These are phyloP conservation scores for Lampropteryx suffumata DNA, from an alignment of 2,888 invertebrate genomes.

Conservation along the genomic window DNA sequence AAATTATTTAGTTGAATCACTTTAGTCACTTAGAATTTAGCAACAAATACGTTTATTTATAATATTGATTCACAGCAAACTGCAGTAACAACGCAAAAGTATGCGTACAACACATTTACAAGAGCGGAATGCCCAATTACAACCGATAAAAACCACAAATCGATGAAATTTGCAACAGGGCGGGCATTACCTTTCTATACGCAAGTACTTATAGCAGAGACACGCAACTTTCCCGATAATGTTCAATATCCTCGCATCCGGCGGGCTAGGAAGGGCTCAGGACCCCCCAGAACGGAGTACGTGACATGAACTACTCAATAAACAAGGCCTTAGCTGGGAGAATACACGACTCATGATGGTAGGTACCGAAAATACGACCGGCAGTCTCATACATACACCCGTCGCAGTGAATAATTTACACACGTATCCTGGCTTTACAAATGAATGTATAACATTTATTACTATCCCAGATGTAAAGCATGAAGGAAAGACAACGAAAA, in stretches of 20 bases:
- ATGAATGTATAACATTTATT: conserved; percentile 14
- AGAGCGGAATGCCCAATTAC: conserved; percentile 30
- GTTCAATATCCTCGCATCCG: conserved; percentile 40
- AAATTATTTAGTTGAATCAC: too few species aligned
- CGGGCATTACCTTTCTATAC: conserved; percentile 51
- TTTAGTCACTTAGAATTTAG: too few species aligned
- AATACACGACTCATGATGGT: conserved; percentile 44
- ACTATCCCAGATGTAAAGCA: conserved; percentile 30
- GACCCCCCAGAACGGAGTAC: conserved; percentile 33
- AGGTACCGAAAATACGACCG: conserved; percentile 43
- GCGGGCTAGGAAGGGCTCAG: conserved; percentile 25
- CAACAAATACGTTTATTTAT: neutral
- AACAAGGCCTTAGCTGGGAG: conserved; percentile 42
- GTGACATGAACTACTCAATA: conserved; percentile 43
- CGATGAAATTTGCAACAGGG: conserved; percentile 75
- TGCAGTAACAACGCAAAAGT: neutral
- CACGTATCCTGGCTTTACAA: conserved; percentile 13
- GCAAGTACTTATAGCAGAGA: conserved; percentile 34
- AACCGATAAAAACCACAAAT: conserved; percentile 50
- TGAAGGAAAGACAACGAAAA: conserved; percentile 37
- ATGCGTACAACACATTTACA: neutral
- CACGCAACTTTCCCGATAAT: conserved; percentile 41
- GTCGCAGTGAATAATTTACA: conserved; percentile 23
- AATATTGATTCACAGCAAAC: neutral
- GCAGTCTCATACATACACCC: conserved; percentile 52